Evolutionary conservation across 2,888 invertebrate genomes (phyloP).

Genomic region (Drosophila yooni): DNA sequence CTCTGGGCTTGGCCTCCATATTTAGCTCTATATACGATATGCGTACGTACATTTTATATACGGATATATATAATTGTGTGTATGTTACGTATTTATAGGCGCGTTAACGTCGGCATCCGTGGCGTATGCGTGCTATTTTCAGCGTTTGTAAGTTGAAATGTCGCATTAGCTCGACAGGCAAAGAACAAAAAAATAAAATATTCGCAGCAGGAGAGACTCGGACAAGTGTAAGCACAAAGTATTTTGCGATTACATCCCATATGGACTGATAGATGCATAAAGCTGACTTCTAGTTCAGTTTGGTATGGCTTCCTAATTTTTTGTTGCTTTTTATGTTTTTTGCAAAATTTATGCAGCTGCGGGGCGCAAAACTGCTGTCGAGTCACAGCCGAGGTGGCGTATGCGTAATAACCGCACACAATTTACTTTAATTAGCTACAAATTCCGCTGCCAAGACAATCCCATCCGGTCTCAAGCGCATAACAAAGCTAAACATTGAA

Average conservation of each 20-base stretch:
- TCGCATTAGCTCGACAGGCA: constrained; percentile 56
- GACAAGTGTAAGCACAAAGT: constrained; percentile 46
- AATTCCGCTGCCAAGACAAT: constrained; percentile 1
- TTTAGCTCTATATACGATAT: constrained; percentile 44
- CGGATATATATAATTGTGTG: constrained; percentile 5
- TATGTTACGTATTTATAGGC: constrained; percentile 54
- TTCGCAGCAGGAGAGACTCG: constrained; percentile 50
- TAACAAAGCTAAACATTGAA: background rate
- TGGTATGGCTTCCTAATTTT: constrained; percentile 48
- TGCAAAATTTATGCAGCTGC: constrained; percentile 35
- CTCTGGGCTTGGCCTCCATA: constrained; percentile 57
- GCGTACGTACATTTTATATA: constrained; percentile 6
- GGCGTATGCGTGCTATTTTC: constrained; percentile 81
- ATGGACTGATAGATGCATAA: constrained; percentile 32
- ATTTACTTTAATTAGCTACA: constrained; percentile 22
- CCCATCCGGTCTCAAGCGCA: background rate
- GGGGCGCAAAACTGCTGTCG: constrained; percentile 4
- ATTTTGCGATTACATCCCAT: constrained; percentile 42
- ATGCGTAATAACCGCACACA: constrained; percentile 44
- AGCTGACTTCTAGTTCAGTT: constrained; percentile 24
- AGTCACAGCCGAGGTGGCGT: constrained; percentile 31
- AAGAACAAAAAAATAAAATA: constrained; percentile 34
- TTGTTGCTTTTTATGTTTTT: background rate
- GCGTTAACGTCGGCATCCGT: constrained; percentile 62
- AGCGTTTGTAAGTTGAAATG: constrained; percentile 59